phyloP scores from a whole-genome alignment of 1,140 invertebrate genomes.

The Pseudomyrmex gracilis region DNA sequence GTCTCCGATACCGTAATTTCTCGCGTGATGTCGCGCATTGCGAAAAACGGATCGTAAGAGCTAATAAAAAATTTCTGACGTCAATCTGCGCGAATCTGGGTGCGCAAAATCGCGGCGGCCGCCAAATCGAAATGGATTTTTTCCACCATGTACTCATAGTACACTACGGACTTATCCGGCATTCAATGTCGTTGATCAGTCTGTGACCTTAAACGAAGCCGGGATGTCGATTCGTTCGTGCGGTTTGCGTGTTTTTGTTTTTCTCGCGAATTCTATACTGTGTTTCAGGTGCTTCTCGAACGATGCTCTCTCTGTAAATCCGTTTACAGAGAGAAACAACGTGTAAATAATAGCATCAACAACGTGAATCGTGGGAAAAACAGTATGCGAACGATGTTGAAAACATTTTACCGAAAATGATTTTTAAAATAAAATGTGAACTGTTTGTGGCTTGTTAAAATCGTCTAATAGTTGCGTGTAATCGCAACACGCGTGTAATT shows the following conservation, averaged over 20 bases:
- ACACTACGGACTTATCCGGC: constrained; percentile 9
- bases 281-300: not conserved
- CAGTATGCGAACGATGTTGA: not conserved
- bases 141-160: constrained; percentile 45
- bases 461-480: too few species aligned
- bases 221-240: constrained; percentile 1
- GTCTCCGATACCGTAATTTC: not conserved
- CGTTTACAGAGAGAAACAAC: not conserved
- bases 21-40: constrained; percentile 11
- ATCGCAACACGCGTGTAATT: too few species aligned
- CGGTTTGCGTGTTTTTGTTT: not conserved
- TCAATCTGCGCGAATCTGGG: constrained; percentile 14
- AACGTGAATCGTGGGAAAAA: not conserved
- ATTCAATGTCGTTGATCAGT: constrained; percentile 34
- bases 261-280: not conserved
- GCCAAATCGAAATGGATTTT: constrained; percentile 20
- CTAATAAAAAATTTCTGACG: constrained; percentile 17
- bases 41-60: constrained; percentile 21
- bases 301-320: not conserved
- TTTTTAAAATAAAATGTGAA: too few species aligned
- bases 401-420: not conserved
- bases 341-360: not conserved
- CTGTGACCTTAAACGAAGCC: constrained; percentile 44
- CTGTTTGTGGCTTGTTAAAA: too few species aligned
- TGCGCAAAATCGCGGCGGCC: constrained; percentile 1